Evolutionary conservation across 2,113 vertebrate genomes (phyloP), one percentile per base, ranked within the genome.

Genomic region (Reinhardtius hippoglossoides): DNA sequence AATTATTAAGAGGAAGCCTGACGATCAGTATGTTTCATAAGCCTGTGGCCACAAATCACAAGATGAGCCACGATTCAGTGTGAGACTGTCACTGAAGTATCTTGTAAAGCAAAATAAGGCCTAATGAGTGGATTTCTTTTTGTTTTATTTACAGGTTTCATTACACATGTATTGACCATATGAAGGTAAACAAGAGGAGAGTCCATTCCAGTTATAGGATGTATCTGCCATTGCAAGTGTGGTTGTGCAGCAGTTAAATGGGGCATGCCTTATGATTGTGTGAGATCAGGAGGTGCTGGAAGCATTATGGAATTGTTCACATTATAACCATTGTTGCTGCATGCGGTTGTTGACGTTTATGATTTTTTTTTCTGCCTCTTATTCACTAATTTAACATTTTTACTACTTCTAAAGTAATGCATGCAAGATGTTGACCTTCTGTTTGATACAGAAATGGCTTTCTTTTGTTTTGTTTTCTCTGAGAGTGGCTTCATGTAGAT

Each of bases 181-280:
- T 93, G 91, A 94, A 92, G 90, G 91, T 93, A 94, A 92, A 88
- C 83, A 62, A 89, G 80, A 87, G 69, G 64, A 70, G 67, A 92
- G 62, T 80, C 69, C 75, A 88, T 77, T 79, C 35, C 78, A 68
- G 71, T 88, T 87, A 77, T 90, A 82, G 85, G 84, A 85, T 76
- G 66, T 87, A 80, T 90, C 84, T 85, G 83, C 85, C 84, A 84
- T 90, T 87, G 67, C 76, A 75, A 78, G 93, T 94, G 90, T 89
- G 94, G 67, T 88, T 63, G 95, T 93, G 93, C 93, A 94, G 93
- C 88, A 42, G 68, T 85, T 85, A 67, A 74, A 79, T 89, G 95
- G 96, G 95, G 97, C 96, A 97, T 97, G 98, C 96, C 96, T 98
- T 97, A 97, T 95, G 94, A 96, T 95, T 67, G 89, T 95, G 94